Percentiles rank a stretch among this genome's conserved stretches.
phyloP scores from a whole-genome alignment of 2,888 invertebrate species.

The Stegana nigrithorax region DNA sequence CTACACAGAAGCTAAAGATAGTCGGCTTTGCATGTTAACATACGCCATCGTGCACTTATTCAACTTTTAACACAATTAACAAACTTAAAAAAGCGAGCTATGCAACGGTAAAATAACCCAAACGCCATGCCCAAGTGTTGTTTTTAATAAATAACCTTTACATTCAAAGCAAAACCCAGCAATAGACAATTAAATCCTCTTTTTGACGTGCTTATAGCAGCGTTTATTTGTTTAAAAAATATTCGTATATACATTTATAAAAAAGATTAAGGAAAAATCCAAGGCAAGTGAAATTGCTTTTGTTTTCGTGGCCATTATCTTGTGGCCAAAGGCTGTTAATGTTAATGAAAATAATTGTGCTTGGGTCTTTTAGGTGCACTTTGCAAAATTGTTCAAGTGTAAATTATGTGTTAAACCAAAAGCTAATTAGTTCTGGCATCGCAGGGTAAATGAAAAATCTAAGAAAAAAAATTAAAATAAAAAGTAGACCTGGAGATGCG shows the following conservation, averaged over 20 bases:
- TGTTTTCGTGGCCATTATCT: constrained; percentile 26
- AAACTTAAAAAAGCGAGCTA: too few relatives aligned
- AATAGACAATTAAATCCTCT: neutral
- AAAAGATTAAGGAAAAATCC: neutral
- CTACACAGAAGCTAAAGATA: too few relatives aligned
- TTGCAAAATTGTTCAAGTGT: constrained; percentile 35
- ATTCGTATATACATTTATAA: neutral
- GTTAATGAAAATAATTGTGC: constrained; percentile 49
- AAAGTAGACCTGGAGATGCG: constrained; percentile 61
- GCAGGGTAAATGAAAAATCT: neutral
- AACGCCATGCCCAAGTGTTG: too few relatives aligned
- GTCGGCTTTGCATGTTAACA: too few relatives aligned
- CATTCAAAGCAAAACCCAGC: too few relatives aligned
- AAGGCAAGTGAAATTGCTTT: constrained; percentile 31
- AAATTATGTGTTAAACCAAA: constrained; percentile 33
- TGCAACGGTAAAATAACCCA: too few relatives aligned
- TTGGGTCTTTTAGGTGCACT: constrained; percentile 10
- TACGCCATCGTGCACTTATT: too few relatives aligned
- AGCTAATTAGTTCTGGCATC: constrained; percentile 23
- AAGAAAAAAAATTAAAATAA: constrained; percentile 20
- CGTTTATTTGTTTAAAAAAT: neutral
- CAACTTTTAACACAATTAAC: too few relatives aligned
- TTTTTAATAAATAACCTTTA: too few relatives aligned
- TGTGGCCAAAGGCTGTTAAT: constrained; percentile 33
- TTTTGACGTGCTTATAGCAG: neutral